Percentiles rank a stretch among this genome's conserved stretches.
Conservation (phyloP, 2,888 invertebrate genomes). For the Notodonta dromedarius region DNA sequence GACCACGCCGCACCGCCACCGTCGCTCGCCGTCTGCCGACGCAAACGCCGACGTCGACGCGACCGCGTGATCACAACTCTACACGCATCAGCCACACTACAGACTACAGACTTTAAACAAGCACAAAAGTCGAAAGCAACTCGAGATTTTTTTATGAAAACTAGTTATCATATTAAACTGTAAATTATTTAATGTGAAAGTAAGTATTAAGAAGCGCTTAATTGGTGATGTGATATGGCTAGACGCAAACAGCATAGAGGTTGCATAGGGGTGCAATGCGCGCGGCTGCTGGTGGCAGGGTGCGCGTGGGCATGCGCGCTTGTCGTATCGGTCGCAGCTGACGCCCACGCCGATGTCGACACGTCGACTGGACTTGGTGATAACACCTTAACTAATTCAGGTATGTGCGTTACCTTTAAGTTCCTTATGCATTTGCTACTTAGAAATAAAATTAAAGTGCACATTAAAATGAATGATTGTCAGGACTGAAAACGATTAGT, state of each 20-base stretch:
- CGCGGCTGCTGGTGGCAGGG: constrained; percentile 50
- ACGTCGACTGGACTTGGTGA: constrained; percentile 80
- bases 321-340: constrained; percentile 53
- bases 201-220: constrained; percentile 31
- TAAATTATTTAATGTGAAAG: constrained; percentile 34
- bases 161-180: constrained; percentile 13
- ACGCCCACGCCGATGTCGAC: constrained; percentile 72
- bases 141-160: constrained; percentile 12
- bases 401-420: constrained; percentile 42
- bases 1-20: constrained; percentile 63
- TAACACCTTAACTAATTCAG: constrained; percentile 77
- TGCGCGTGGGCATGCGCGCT: constrained; percentile 80
- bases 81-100: constrained; percentile 23
- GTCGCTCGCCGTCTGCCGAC: constrained; percentile 37
- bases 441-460: no score
- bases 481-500: no score
- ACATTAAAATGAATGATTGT: no score
- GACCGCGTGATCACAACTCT: constrained; percentile 38
- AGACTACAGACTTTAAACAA: constrained; percentile 18
- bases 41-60: constrained; percentile 23
- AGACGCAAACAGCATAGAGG: constrained; percentile 48
- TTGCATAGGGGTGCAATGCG: constrained; percentile 45
- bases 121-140: constrained; percentile 25
- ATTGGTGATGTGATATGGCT: constrained; percentile 81
- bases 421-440: not conserved